phyloP scores from a whole-genome alignment of 2,113 vertebrate species.

The Erythrolamprus reginae region DNA sequence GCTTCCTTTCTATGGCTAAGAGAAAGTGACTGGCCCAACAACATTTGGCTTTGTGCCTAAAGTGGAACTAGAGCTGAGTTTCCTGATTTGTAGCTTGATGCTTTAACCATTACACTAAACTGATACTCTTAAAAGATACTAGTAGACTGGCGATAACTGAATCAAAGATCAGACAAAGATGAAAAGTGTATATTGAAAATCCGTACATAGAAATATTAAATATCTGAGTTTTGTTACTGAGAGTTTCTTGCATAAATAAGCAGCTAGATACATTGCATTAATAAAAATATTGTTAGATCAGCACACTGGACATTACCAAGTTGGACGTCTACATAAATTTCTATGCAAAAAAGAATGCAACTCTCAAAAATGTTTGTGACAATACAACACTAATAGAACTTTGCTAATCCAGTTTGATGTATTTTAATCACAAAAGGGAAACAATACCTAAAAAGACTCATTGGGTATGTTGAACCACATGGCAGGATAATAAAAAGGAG shows the following conservation, averaged over 20 bases:
- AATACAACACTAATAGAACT: neutral
- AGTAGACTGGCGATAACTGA: neutral
- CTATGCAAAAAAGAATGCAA: neutral
- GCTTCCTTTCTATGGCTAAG: no score
- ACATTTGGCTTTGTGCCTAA: no score
- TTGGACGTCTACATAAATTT: neutral
- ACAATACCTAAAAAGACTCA: neutral
- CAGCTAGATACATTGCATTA: neutral
- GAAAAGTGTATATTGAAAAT: neutral
- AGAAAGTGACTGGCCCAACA: no score
- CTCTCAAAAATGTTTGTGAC: neutral
- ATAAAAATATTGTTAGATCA: neutral
- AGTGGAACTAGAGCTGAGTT: neutral
- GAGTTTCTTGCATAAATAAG: neutral
- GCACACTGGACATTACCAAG: neutral
- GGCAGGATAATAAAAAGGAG: neutral
- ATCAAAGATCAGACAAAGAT: neutral
- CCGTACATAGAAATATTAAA: neutral
- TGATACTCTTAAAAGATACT: neutral
- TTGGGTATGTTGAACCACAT: neutral
- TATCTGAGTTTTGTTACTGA: neutral
- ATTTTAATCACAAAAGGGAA: neutral
- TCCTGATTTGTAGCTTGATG: neutral
- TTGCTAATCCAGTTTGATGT: neutral
- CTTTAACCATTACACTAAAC: neutral